Evolutionary conservation across 1,140 invertebrate genomes (phyloP), one percentile per base, ranked within the genome.

Genomic region (Ephestia elutella): DNA sequence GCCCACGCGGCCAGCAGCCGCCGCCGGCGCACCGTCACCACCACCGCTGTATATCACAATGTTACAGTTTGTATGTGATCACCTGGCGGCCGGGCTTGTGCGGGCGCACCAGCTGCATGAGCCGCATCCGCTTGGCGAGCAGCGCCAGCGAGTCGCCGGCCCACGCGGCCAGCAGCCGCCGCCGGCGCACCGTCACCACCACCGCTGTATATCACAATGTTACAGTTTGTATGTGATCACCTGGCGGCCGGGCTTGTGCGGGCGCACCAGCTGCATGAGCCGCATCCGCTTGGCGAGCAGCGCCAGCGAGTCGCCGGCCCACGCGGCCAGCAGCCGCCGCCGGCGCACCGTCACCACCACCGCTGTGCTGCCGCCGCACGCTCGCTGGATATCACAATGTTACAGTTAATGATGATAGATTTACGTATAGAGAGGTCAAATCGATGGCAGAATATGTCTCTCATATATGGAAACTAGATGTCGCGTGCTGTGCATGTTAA

Each of bases 301-400:
- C 21, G 96, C 97, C 88, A 96, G 94, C 13, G 96, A 98, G 90
- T 99, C 97, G 19, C 97, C 97, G 13, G 94, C 92, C 97, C 97
- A 99, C 8, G 95, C 96, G 51, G 97, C 90, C 73, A 96, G 93
- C 55, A 99, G 87, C 56, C 90, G 91, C 44, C 91, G 90, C 56
- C 90, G 90, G 72, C 92, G 91, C 60, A 93, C 92, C 65, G 91
- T 81, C 59, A 96, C 88, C 55, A 96, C 87, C 59, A 93, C 94
- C 44, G 94, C 97, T 19, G 97, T 99, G n/a, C 95, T 94, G 54
- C 97, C 97, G 55, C 85, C 83, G 54, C 66, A 64, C 8, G 75
- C 79, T 11, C 80, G 75, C 79, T 83, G 67, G 21, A 25, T 3
- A n/a, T n/a, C n/a, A n/a, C n/a, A n/a, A n/a, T n/a, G n/a, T n/a